phyloP scores from a whole-genome alignment of 2,888 invertebrate species.

The Nipponacmea schrenckii region DNA sequence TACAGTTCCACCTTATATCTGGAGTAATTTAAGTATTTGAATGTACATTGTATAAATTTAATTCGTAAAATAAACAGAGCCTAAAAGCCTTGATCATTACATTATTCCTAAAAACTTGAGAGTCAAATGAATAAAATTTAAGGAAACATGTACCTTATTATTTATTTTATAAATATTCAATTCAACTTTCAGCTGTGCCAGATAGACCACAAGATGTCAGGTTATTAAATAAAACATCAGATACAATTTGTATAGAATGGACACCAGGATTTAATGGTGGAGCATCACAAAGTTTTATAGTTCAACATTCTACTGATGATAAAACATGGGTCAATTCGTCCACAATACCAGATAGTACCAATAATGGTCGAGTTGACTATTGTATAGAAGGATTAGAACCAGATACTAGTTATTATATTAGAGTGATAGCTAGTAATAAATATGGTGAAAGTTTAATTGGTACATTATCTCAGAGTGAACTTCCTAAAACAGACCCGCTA shows the following conservation, averaged over 20 bases:
- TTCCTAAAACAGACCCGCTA: no score
- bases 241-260: background rate
- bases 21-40: no score
- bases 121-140: no score
- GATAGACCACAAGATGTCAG: background rate
- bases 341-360: background rate
- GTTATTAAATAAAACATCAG: background rate
- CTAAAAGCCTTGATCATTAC: no score
- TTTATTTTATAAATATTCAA: no score
- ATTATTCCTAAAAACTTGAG: no score
- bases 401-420: background rate
- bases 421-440: conserved; percentile 8
- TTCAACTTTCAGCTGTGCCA: background rate
- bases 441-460: background rate
- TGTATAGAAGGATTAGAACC: background rate
- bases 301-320: background rate
- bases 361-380: background rate
- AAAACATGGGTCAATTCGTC: background rate
- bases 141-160: no score
- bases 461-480: no score
- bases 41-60: no score
- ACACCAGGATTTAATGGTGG: conserved; percentile 5
- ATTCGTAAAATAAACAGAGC: no score
- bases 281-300: background rate
- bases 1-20: no score